phyloP scores from a whole-genome alignment of 1,140 invertebrate genomes.

The Hermatobates lingyangjiaoensis region DNA sequence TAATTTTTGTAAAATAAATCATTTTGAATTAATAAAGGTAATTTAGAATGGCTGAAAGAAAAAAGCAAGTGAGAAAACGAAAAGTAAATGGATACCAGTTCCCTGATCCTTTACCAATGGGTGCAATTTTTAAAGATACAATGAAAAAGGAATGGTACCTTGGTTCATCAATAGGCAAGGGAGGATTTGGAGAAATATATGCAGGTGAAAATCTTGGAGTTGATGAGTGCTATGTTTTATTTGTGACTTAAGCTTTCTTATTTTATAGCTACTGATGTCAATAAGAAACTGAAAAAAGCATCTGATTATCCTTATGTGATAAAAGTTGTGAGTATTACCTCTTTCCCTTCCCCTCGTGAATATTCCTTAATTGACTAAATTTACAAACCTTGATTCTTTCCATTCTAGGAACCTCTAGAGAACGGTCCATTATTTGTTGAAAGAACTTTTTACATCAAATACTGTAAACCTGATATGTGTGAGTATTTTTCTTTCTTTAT shows the following conservation, averaged over 20 bases:
- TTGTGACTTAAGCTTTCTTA: too few species aligned
- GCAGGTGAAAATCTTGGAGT: slow-evolving; percentile 29
- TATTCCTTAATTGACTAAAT: too few species aligned
- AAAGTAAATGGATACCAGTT: slow-evolving; percentile 46
- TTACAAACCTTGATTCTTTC: too few species aligned
- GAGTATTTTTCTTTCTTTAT: slow-evolving; percentile 22
- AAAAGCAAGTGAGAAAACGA: slow-evolving; percentile 24
- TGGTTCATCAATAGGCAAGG: slow-evolving; percentile 67
- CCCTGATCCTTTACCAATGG: slow-evolving; percentile 52
- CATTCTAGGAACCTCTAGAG: slow-evolving; percentile 67
- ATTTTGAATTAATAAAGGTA: too few species aligned
- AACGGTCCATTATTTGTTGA: slow-evolving; percentile 92
- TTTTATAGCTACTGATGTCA: too few species aligned
- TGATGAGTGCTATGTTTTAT: not conserved
- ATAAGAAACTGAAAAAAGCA: too few species aligned
- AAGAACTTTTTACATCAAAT: slow-evolving; percentile 83
- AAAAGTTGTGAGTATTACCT: too few species aligned
- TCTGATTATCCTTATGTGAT: too few species aligned
- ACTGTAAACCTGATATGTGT: slow-evolving; percentile 62
- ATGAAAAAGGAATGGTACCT: slow-evolving; percentile 63
- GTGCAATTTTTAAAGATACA: slow-evolving; percentile 55
- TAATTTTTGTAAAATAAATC: too few species aligned
- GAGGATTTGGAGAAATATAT: slow-evolving; percentile 90
- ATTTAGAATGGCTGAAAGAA: too few species aligned
- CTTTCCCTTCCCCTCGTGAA: too few species aligned